A percentile compares a stretch with the other conserved stretches of the same genome.
These are phyloP conservation scores for Nymphalis urticae DNA, from an alignment of 2,888 invertebrate species.

Conservation along the genomic window DNA sequence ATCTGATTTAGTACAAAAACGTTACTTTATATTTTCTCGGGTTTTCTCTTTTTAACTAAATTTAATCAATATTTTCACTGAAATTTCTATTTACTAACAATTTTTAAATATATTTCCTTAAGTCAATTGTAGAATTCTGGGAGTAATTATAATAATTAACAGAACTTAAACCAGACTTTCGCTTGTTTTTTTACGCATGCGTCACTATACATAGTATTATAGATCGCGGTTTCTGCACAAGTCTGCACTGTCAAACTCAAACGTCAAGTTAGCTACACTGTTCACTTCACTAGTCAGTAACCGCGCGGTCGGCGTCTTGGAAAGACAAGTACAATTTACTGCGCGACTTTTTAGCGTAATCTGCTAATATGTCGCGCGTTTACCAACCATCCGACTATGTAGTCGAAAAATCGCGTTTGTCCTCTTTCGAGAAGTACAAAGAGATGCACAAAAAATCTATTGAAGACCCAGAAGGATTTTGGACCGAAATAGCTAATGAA, in stretches of 20 bases:
- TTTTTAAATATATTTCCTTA: too few species aligned
- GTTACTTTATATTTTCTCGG: too few species aligned
- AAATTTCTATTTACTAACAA: too few species aligned
- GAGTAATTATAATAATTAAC: background rate
- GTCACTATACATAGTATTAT: conserved; percentile 48
- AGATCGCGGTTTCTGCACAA: conserved; percentile 41
- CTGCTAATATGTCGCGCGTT: conserved; percentile 83
- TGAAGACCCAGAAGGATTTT: conserved; percentile 94
- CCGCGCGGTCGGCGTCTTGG: conserved; percentile 45
- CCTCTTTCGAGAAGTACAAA: conserved; percentile 86
- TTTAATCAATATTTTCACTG: too few species aligned
- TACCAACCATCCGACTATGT: conserved; percentile 84
- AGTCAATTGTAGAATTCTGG: too few species aligned
- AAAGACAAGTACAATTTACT: conserved; percentile 19
- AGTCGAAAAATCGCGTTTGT: conserved; percentile 83
- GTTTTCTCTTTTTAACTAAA: too few species aligned
- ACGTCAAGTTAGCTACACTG: conserved; percentile 36
- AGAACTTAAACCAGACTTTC: conserved; percentile 47
- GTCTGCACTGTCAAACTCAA: conserved; percentile 34
- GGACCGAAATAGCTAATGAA: conserved; percentile 95
- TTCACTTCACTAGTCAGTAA: conserved; percentile 43
- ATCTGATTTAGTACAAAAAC: too few species aligned
- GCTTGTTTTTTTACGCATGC: conserved; percentile 61
- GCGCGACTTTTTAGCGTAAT: conserved; percentile 45
- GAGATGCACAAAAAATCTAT: conserved; percentile 93